Conservation (phyloP, 2,888 invertebrate species). For the Entomobrya proxima region DNA sequence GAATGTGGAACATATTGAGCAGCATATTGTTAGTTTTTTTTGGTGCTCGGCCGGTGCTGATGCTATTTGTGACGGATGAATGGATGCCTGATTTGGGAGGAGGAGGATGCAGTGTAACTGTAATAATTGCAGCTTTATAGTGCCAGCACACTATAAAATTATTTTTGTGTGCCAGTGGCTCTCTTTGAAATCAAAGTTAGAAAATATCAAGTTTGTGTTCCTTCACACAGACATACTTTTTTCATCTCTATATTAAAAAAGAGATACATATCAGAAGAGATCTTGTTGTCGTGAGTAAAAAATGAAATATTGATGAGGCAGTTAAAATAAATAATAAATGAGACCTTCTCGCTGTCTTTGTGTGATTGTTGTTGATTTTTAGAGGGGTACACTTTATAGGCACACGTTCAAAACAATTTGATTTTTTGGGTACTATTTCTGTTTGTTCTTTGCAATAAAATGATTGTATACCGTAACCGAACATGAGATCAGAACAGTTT, state of each 20-base stretch:
- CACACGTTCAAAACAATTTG: neutral
- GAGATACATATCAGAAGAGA: conserved; percentile 28
- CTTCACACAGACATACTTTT: too few relatives aligned
- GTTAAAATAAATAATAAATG: conserved; percentile 58
- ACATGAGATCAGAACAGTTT: conserved; percentile 1
- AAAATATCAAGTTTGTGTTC: conserved; percentile 50
- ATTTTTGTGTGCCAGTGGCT: conserved; percentile 48
- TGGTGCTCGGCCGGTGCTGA: neutral
- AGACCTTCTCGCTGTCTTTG: conserved; percentile 46
- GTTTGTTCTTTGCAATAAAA: too few relatives aligned
- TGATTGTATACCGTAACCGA: conserved; percentile 4
- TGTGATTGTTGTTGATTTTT: conserved; percentile 35
- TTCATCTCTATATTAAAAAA: neutral
- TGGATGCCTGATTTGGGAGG: neutral
- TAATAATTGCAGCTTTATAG: conserved; percentile 5
- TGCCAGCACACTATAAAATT: neutral
- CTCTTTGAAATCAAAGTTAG: conserved; percentile 7
- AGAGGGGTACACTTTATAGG: too few relatives aligned
- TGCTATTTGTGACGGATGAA: conserved; percentile 5
- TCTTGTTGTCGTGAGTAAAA: conserved; percentile 19
- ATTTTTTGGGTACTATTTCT: too few relatives aligned
- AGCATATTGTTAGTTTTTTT: conserved; percentile 1
- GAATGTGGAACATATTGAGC: neutral
- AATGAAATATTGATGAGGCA: conserved; percentile 57
- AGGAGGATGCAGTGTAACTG: conserved; percentile 18